Evolutionary conservation across 2,888 invertebrate species (phyloP).

Genomic region (Drosophila melanosoma): DNA sequence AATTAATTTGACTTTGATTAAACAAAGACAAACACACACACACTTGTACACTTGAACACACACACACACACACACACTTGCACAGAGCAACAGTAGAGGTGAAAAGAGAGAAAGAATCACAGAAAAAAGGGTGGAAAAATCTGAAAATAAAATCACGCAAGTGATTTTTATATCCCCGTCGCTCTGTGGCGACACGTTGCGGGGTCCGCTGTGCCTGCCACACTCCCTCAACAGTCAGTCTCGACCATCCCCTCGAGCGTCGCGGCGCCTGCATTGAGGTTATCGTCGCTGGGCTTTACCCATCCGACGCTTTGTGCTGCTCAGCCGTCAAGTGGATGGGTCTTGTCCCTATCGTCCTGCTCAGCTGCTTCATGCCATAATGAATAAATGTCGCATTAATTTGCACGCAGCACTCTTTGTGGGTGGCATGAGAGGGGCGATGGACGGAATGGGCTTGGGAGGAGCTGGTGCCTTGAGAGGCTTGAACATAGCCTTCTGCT

Average conservation of each 20-base stretch:
- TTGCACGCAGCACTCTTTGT: constrained; percentile 63
- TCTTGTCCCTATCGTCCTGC: constrained; percentile 3
- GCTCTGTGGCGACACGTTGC: constrained; percentile 43
- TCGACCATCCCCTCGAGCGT: neutral
- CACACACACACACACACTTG: neutral
- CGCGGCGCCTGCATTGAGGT: constrained; percentile 41
- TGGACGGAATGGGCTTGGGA: too few species aligned
- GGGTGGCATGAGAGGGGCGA: neutral
- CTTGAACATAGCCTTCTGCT: neutral
- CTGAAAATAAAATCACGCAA: constrained; percentile 70
- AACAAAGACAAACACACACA: constrained; percentile 26
- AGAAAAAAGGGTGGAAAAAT: constrained; percentile 35
- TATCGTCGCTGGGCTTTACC: constrained; percentile 36
- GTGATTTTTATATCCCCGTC: constrained; percentile 60
- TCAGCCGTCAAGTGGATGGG: constrained; percentile 50
- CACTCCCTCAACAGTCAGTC: constrained; percentile 4
- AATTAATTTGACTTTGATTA: constrained; percentile 64
- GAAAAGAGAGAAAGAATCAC: constrained; percentile 8
- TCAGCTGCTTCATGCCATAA: constrained; percentile 61
- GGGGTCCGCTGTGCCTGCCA: constrained; percentile 8
- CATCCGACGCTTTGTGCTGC: constrained; percentile 47
- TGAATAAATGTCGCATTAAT: constrained; percentile 75
- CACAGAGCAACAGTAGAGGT: neutral
- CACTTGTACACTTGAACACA: neutral
- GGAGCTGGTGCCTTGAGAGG: neutral